These are phyloP conservation scores for Panthera tigris DNA, from an alignment of 2,113 vertebrate species.

Conservation along the genomic window DNA sequence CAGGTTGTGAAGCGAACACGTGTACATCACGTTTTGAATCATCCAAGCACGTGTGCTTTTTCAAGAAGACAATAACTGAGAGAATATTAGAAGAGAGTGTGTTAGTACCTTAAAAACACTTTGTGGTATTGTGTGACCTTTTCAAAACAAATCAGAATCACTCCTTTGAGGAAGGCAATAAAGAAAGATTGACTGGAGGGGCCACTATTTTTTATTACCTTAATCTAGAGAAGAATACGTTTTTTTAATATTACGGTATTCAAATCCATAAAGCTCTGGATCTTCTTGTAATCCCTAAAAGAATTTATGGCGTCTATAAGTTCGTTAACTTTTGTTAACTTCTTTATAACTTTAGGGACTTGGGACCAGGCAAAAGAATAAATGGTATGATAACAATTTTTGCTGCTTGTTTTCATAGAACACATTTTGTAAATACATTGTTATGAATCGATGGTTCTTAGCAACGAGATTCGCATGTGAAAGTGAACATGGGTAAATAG, in stretches of 20 bases:
- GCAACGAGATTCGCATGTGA: not conserved
- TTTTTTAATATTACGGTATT: not conserved
- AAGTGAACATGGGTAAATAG: not conserved
- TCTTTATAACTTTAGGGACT: not conserved
- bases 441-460: not conserved
- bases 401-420: not conserved
- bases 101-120: not conserved
- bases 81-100: not conserved
- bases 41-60: not conserved
- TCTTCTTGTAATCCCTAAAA: not conserved
- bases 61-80: not conserved
- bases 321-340: not conserved
- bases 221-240: not conserved
- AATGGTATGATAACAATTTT: not conserved
- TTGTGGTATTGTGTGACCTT: not conserved
- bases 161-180: not conserved
- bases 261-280: not conserved
- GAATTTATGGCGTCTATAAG: not conserved
- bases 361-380: not conserved
- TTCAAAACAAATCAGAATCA: constrained; percentile 9
- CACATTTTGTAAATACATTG: not conserved
- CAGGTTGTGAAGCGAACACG: not conserved
- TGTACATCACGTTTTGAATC: not conserved
- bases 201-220: not conserved
- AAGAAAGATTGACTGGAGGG: not conserved